A percentile compares a stretch with the other conserved stretches of the same genome.
Conservation (phyloP, 2,797 vertebrate species). For the Syngnathus acus region DNA sequence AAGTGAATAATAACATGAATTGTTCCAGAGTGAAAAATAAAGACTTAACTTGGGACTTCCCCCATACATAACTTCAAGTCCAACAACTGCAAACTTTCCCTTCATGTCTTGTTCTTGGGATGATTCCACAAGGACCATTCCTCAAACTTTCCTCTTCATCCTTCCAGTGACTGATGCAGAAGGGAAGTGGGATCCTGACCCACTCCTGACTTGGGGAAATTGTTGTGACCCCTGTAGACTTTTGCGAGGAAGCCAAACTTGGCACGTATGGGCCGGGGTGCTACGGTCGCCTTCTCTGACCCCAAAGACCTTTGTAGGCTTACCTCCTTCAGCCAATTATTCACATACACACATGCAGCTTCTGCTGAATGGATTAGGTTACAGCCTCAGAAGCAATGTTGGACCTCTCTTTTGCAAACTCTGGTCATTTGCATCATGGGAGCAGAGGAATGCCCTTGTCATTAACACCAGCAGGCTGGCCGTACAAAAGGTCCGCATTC, state of each 20-base stretch:
- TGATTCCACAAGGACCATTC: conserved; percentile 55
- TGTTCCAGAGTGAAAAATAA: conserved; percentile 29
- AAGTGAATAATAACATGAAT: conserved; percentile 48
- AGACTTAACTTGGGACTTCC: conserved; percentile 25
- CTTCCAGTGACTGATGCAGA: conserved; percentile 63
- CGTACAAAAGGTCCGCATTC: conserved; percentile 52
- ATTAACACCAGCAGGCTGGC: conserved; percentile 56
- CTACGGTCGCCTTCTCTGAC: conserved; percentile 55
- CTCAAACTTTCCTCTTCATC: conserved; percentile 49
- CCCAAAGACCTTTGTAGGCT: conserved; percentile 45
- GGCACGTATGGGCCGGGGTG: conserved; percentile 50
- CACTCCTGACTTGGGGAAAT: conserved; percentile 70
- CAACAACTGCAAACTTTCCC: conserved; percentile 40
- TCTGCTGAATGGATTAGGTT: conserved; percentile 60
- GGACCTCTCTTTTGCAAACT: conserved; percentile 60
- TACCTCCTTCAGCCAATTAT: conserved; percentile 51
- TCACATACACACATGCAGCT: conserved; percentile 39
- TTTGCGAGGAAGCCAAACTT: conserved; percentile 66
- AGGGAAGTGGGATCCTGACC: conserved; percentile 65
- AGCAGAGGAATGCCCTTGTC: conserved; percentile 51
- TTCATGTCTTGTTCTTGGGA: conserved; percentile 35
- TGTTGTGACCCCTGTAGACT: conserved; percentile 64
- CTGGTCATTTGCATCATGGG: conserved; percentile 44
- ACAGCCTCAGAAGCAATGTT: conserved; percentile 39
- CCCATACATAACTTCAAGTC: conserved; percentile 21